Evolutionary conservation across 37 sponge, comb jelly and placozoan genomes (phyloP).

Genomic region (Agelas oroides): DNA sequence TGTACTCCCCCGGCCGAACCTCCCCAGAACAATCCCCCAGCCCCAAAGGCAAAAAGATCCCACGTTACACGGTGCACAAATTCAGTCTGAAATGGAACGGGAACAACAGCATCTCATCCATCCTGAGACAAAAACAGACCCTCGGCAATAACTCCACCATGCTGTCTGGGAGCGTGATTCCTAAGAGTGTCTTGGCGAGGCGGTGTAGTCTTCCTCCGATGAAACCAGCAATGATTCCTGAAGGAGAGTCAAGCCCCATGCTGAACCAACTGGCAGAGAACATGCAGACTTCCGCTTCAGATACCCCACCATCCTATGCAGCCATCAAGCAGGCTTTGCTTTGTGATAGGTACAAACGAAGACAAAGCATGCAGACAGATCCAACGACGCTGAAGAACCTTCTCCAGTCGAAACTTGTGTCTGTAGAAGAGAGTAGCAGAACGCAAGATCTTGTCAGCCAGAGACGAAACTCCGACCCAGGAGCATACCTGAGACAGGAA

Average conservation of each 20-base stretch:
- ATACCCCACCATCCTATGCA: conserved; percentile 19
- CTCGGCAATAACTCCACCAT: conserved; percentile 4
- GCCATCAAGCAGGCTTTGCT: conserved; percentile 53
- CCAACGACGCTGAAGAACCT: conserved; percentile 38
- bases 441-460: background rate
- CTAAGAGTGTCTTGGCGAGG: background rate
- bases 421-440: background rate
- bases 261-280: conserved; percentile 30
- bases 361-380: conserved; percentile 21
- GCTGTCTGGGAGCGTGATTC: background rate
- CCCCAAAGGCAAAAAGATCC: conserved; percentile 3
- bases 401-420: conserved; percentile 36
- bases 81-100: background rate
- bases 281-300: conserved; percentile 1
- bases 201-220: conserved; percentile 27
- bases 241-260: background rate
- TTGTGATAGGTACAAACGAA: conserved; percentile 26
- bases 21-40: background rate
- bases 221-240: background rate
- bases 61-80: conserved; percentile 42
- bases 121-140: background rate
- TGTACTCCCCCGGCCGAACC: too few species aligned
- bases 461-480: conserved; percentile 54
- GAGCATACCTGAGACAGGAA: conserved; percentile 16
- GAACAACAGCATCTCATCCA: background rate